Evolutionary conservation across 2,797 vertebrate species (phyloP), one percentile per base, ranked within the genome.

Genomic region (Bradypodion ventrale): DNA sequence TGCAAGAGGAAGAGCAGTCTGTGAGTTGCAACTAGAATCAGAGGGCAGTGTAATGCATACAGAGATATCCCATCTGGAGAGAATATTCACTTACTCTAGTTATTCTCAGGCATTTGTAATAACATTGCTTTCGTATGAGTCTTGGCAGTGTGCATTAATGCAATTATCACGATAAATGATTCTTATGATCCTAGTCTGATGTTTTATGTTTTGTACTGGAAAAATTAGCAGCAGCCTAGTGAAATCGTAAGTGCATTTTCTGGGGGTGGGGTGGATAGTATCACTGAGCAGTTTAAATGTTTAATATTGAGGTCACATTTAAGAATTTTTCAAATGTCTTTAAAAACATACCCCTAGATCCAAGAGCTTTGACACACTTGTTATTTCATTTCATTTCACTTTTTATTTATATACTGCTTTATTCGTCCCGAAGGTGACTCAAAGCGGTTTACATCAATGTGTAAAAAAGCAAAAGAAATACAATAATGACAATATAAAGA

Each of bases 341-440:
- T 66, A 60, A 62, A 56, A 87, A 65, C 83, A 89, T 86, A 86
- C 65, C 89, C 85, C 32, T 23, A 60, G 29, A 68, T 84, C 69
- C 16, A 83, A 81, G 68, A 37, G 52, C 59, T 92, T 77, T 87
- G 74, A 92, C 90, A 91, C 85, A 79, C 75, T 62, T 92, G 72
- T 84, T 85, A n/a, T n/a, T n/a, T n/a, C n/a, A n/a, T n/a, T n/a
- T n/a, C n/a, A n/a, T n/a, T n/a, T n/a, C n/a, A n/a, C n/a, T n/a
- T n/a, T n/a, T n/a, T n/a, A n/a, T n/a, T n/a, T n/a, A n/a, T n/a
- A n/a, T n/a, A n/a, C n/a, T n/a, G n/a, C n/a, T n/a, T n/a, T n/a
- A n/a, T n/a, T n/a, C n/a, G n/a, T n/a, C n/a, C n/a, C n/a, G n/a
- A n/a, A n/a, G n/a, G n/a, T n/a, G n/a, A n/a, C n/a, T n/a, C n/a